Base-by-base conservation (phyloP, 2,113 vertebrate genomes). In the Eupsittula cactorum region DNA sequence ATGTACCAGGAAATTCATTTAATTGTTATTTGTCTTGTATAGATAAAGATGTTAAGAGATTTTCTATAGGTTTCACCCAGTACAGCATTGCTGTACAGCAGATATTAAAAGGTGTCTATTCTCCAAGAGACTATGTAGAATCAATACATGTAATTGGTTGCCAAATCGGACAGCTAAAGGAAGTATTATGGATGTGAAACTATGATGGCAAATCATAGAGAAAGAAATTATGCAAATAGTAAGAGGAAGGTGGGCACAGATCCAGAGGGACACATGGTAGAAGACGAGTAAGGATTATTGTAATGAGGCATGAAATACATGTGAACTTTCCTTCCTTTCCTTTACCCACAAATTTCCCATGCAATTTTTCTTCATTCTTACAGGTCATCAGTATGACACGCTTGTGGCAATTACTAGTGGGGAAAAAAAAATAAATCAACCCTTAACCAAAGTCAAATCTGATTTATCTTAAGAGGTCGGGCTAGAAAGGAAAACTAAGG, bases 291-390 rank as follows among this genome's bases (percentile, higher is more conserved):
- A 86, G 75, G 76, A 90, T 97, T 94, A 93, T 46, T 82, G 88
- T 86, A 97, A 96, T 93, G 91, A 95, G 82, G 77, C 92, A 95
- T 96, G 90, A 96, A 97, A 95, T 70, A 93, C 42, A 88, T 82
- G 39, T 75, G 88, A 95, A 90, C 92, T 95, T 92, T 65, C 78
- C 90, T 91, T 92, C 59, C 0, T 85, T 83, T 74, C 39, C 82
- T 86, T 86, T 76, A 90, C 46, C 31, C 79, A 79, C 60, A 65
- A 12, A 95, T 91, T 90, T 93, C 84, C 52, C 33, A 15, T 68
- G 71, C 64, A 90, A 91, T 97, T 95, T 94, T 96, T 96, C 85
- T 88, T 90, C 76, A 90, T 97, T 90, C 69, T 95, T 82, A 86
- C 90, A 93, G 96, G 77, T 86, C 93, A 93, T 25, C 83, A 92